phyloP scores from a whole-genome alignment of 37 sponge, comb jelly and placozoan species.

The Agelas oroides region DNA sequence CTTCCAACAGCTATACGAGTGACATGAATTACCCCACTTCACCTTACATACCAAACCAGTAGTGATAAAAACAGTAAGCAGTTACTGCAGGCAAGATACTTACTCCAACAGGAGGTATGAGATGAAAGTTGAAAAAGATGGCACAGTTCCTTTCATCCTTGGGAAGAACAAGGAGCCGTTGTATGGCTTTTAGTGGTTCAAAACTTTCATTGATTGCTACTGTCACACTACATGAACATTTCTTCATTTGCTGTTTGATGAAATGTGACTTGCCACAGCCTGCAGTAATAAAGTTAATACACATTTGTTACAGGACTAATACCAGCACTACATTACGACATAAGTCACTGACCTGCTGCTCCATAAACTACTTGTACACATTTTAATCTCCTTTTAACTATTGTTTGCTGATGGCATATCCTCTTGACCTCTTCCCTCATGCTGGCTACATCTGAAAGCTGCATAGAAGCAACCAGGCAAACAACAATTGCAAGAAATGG shows the following conservation, averaged over 20 bases:
- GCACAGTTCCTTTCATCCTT: constrained; percentile 9
- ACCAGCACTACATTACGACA: no score
- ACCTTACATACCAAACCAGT: no score
- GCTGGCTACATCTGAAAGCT: no score
- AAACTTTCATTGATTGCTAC: constrained; percentile 64
- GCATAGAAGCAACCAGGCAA: no score
- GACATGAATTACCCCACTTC: no score
- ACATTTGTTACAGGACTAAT: no score
- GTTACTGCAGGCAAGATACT: no score
- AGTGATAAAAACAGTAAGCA: no score
- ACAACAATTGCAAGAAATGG: no score
- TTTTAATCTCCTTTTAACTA: background rate
- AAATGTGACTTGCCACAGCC: constrained; percentile 70
- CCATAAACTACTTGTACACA: constrained; percentile 36
- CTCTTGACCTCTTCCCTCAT: no score
- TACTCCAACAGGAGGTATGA: constrained; percentile 40
- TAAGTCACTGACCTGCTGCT: constrained; percentile 1
- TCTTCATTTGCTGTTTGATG: constrained; percentile 44
- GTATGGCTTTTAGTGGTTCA: constrained; percentile 26
- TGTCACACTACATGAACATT: background rate
- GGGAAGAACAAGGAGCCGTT: constrained; percentile 11
- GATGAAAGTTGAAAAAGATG: constrained; percentile 62
- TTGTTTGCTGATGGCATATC: no score
- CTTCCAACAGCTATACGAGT: no score
- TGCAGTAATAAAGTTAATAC: background rate